phyloP scores from a whole-genome alignment of 1,140 invertebrate species.

The Pararge aegeria region DNA sequence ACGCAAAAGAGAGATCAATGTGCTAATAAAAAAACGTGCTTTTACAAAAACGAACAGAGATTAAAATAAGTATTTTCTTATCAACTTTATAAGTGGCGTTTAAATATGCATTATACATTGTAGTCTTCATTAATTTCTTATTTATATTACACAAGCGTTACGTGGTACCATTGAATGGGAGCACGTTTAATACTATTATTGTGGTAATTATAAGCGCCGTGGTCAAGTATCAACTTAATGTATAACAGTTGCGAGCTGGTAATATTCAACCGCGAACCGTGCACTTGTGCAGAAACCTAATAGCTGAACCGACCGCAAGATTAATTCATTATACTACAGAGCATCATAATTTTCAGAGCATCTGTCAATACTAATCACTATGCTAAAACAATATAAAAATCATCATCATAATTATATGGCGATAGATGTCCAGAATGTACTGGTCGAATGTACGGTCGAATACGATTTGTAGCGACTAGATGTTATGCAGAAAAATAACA shows the following conservation, averaged over 20 bases:
- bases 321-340: not conserved
- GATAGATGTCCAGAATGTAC: too few species aligned
- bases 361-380: not conserved
- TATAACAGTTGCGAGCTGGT: not conserved
- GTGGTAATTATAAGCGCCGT: not conserved
- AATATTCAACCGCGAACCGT: not conserved
- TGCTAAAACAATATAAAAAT: too few species aligned
- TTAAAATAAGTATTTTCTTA: too few species aligned
- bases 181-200: not conserved
- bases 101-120: not conserved
- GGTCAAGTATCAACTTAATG: not conserved
- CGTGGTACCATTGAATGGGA: not conserved
- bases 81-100: not conserved
- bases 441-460: too few species aligned
- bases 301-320: not conserved
- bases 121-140: not conserved
- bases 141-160: not conserved
- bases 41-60: too few species aligned
- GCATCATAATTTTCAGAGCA: too few species aligned
- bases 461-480: too few species aligned
- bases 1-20: too few species aligned
- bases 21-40: too few species aligned
- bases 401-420: too few species aligned
- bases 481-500: too few species aligned
- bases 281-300: slow-evolving; percentile 2